Conservation (phyloP, 2,113 vertebrate species). For the Melanostigma gelatinosum region DNA sequence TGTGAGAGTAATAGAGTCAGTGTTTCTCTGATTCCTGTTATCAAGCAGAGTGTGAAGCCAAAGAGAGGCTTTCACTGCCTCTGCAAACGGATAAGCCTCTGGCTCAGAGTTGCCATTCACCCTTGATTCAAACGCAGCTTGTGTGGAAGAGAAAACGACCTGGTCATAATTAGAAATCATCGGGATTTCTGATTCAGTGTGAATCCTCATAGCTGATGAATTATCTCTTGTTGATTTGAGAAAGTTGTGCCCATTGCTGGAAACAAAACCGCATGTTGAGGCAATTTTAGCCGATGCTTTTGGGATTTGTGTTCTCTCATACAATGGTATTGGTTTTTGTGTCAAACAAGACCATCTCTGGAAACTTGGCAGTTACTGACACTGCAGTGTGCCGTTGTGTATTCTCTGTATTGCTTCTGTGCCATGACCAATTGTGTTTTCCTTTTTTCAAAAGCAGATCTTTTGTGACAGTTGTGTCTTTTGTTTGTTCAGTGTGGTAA, state of each 20-base stretch:
- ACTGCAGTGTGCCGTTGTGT: conserved; percentile 23
- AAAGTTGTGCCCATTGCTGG: conserved; percentile 33
- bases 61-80: conserved; percentile 47
- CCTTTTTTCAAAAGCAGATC: conserved; percentile 47
- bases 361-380: conserved; percentile 40
- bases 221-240: conserved; percentile 19
- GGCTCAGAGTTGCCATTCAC: conserved; percentile 60
- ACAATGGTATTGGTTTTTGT: conserved; percentile 35
- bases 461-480: conserved; percentile 55
- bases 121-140: conserved; percentile 49
- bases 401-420: conserved; percentile 52
- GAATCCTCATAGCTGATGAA: conserved; percentile 25
- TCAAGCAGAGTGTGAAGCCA: conserved; percentile 59
- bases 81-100: conserved; percentile 53
- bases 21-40: conserved; percentile 60
- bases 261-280: conserved; percentile 32
- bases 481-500: conserved; percentile 53
- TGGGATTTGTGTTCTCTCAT: conserved; percentile 38
- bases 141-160: conserved; percentile 37
- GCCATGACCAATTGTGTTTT: conserved; percentile 43
- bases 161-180: conserved; percentile 60
- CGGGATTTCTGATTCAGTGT: conserved; percentile 34
- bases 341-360: conserved; percentile 50
- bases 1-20: conserved; percentile 54
- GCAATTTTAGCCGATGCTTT: conserved; percentile 18